phyloP scores from a whole-genome alignment of 1,140 invertebrate genomes.

The Papilio polyxenes region DNA sequence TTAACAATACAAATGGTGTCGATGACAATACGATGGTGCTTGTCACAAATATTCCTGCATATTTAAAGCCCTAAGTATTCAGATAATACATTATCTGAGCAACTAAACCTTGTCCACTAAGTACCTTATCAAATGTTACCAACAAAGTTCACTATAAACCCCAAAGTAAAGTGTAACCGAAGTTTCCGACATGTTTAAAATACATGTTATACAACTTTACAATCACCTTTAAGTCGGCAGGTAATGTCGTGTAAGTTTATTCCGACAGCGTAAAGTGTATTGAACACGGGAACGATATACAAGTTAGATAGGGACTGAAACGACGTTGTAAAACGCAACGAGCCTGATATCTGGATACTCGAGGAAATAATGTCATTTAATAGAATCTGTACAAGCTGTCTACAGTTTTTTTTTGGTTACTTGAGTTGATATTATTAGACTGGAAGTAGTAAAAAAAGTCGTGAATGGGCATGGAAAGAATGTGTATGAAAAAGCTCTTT shows the following conservation, averaged over 20 bases:
- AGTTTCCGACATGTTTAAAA: neutral
- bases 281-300: slow-evolving; percentile 10
- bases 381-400: neutral
- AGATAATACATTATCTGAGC: no score
- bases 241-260: slow-evolving; percentile 14
- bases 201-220: slow-evolving; percentile 4
- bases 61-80: no score
- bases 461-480: neutral
- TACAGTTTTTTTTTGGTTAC: neutral
- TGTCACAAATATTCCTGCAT: no score
- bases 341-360: slow-evolving; percentile 14
- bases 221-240: neutral
- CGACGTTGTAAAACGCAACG: slow-evolving; percentile 24
- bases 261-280: neutral
- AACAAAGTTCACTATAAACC: neutral
- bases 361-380: slow-evolving; percentile 14
- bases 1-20: no score
- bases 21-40: no score
- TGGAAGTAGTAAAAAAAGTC: neutral
- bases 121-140: no score
- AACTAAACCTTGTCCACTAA: no score
- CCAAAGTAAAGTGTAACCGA: neutral
- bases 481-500: neutral
- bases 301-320: slow-evolving; percentile 5
- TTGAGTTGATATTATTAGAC: neutral